Evolutionary conservation across 1,140 invertebrate genomes (phyloP), one percentile per base, ranked within the genome.

Genomic region (Tenebrio molitor): DNA sequence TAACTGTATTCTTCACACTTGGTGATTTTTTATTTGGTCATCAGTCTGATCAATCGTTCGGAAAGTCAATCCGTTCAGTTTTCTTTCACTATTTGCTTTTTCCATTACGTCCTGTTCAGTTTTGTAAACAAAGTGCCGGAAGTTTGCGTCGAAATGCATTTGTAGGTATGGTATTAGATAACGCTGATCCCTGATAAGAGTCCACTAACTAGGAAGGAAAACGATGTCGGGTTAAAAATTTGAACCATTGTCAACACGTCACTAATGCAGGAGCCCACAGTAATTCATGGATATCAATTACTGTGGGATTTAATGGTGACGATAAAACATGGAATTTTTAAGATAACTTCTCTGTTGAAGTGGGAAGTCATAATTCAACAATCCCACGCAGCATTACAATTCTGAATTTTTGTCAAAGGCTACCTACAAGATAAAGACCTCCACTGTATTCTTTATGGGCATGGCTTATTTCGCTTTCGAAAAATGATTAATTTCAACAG

Each of bases 391-490:
- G n/a, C 44, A 50, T 50, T 50, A 50, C 44, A 29, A 58, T 58
- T 58, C 50, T 58, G 15, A 15, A 58, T 58, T 58, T 58, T 58
- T 58, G 50, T 58, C 23, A 29, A 14, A 29, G 50, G 50, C 50
- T 58, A 58, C 50, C 50, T 58, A 58, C 50, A 58, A 58, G 50
- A 58, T 58, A 29, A 58, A 58, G 44, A 58, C 50, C 50, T 58
- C 50, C 50, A 58, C n/a, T 58, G 50, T 25, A 19, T 58, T 25
- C n/a, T 58, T 58, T 58, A 58, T 58, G 50, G 50, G 23, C 21
- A 29, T 50, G 50, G n/a, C 50, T 58, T 29, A 10, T 15, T 58
- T 58, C 23, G 14, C 23, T 58, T 25, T 58, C n/a, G 15, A 58
- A 16, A 29, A 58, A 58, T 58, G 50, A 58, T 58, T 58, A 29